phyloP scores from a whole-genome alignment of 2,113 vertebrate species.

The Zapornia atra region DNA sequence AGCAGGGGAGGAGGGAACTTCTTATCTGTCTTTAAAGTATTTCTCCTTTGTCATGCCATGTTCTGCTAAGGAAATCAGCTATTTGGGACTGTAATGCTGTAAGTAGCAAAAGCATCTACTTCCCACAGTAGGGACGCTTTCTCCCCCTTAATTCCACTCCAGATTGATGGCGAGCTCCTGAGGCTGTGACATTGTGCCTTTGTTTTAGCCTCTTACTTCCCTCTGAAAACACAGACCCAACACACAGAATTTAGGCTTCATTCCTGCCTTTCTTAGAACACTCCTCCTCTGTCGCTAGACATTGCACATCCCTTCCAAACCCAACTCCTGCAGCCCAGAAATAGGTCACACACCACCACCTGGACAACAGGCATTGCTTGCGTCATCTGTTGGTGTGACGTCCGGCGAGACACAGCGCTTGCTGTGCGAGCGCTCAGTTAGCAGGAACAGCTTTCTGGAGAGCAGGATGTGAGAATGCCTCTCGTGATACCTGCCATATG shows the following conservation, averaged over 20 bases:
- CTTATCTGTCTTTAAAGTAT: background rate
- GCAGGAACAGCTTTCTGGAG: background rate
- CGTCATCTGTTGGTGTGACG: background rate
- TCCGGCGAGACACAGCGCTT: rapidly evolving
- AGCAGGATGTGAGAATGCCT: background rate
- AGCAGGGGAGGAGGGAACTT: background rate
- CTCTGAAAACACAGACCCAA: background rate
- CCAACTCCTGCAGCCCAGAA: background rate
- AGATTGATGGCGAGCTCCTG: background rate
- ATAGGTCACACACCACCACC: background rate
- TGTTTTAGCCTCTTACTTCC: background rate
- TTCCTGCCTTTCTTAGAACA: background rate
- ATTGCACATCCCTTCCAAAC: background rate
- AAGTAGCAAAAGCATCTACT: background rate
- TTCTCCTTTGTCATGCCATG: background rate
- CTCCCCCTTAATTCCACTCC: background rate
- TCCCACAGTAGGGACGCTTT: background rate
- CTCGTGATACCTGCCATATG: background rate
- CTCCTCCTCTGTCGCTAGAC: background rate
- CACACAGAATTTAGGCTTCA: background rate
- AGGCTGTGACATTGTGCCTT: background rate
- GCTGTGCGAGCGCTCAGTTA: rapidly evolving
- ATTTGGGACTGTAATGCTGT: background rate
- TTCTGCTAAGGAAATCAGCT: background rate
- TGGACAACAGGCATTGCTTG: background rate